Evolutionary conservation across 2,113 vertebrate genomes (phyloP), one percentile per base, ranked within the genome.

Genomic region (Neopipo cinnamomea): DNA sequence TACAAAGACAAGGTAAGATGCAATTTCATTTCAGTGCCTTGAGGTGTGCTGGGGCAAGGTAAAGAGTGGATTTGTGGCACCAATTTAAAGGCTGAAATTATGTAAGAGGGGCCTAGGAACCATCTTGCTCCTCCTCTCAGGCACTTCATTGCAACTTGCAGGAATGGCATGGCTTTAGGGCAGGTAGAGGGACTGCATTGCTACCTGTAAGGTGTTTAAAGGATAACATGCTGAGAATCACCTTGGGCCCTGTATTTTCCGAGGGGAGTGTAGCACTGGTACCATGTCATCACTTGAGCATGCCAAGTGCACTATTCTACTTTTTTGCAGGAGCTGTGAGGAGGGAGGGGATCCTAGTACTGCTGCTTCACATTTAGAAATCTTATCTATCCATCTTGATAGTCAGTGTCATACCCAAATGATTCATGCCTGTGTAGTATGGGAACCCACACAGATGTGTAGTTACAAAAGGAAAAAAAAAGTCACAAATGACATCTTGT

Each of bases 1-100:
- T 99, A 94, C 99, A 99, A 97, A 99, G 98, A 97, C 99, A 99
- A 99, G 99, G 99, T 99, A 98, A 96, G 59, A 12, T 31, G 24
- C 53, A 24, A 3, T 65, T 74, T 50, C 25, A 24, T 70, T 72
- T 79, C 19, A 13, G 9, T 71, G 70, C 49, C 53, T 67, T 1
- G 0, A 3, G 44, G 24, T 14, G 18, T 78, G 47, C 65, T 59
- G 52, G 0, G 1, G 15, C 35, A 42, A 59, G 35, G 33, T 37
- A 46, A 66, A 41, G 62, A 73, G 39, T 35, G 39, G 46, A 66
- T 89, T 46, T 84, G 23, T 66, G 44, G 13, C 31, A 18, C 5
- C 14, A 6, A 5, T 88, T 85, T 88, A 53, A 68, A 53, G 71
- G 37, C 41, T 68, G 37, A 73, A 72, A 44, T 41, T 3, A 44